These are phyloP conservation scores for Gopherus evgoodei DNA, from an alignment of 2,113 vertebrate genomes.

Conservation along the genomic window DNA sequence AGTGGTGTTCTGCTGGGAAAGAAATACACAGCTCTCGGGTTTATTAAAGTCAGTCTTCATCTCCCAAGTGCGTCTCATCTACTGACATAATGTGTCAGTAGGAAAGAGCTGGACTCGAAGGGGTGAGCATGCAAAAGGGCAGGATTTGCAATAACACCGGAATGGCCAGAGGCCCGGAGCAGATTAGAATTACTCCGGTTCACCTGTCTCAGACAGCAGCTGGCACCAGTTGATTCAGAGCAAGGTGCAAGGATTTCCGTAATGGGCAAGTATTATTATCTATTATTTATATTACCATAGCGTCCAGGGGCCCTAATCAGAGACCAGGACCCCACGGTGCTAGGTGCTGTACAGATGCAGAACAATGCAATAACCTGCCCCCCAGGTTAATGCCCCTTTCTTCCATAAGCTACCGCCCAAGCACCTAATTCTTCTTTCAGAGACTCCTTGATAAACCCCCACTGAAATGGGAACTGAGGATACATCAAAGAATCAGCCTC, in stretches of 20 bases:
- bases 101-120: not conserved
- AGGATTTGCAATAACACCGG: not conserved
- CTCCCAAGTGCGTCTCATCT: not conserved
- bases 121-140: not conserved
- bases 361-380: not conserved
- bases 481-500: too few relatives aligned
- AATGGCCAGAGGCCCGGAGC: not conserved
- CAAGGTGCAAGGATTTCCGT: not conserved
- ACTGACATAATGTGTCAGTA: not conserved
- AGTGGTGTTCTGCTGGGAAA: not conserved
- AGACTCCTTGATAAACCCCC: too few relatives aligned
- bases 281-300: not conserved
- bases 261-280: not conserved
- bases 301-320: not conserved
- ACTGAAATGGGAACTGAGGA: too few relatives aligned
- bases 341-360: not conserved
- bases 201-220: not conserved
- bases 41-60: not conserved
- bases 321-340: not conserved
- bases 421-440: too few relatives aligned
- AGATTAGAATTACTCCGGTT: not conserved
- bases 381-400: too few relatives aligned
- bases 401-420: too few relatives aligned
- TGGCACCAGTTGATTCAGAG: not conserved
- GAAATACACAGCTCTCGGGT: not conserved